Percentiles rank a stretch among this genome's conserved stretches.
Evolutionary conservation across 2,888 invertebrate species (phyloP).

Genomic region (Chloroclystis v-ata): DNA sequence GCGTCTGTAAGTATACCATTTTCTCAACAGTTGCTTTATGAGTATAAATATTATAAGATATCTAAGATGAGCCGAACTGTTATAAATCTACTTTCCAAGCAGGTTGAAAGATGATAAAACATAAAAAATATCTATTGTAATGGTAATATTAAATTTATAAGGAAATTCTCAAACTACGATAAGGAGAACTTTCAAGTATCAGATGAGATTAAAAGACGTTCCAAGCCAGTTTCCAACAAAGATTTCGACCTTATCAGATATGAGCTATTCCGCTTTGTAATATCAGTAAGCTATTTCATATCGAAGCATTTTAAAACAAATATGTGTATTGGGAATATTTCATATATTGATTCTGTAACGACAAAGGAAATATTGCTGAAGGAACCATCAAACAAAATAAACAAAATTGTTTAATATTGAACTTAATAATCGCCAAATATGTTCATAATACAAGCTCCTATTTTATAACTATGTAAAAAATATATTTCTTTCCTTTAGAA

Average conservation of each 20-base stretch:
- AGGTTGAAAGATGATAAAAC: too few relatives aligned
- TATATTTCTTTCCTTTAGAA: too few relatives aligned
- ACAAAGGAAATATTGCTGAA: background rate
- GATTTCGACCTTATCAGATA: constrained; percentile 23
- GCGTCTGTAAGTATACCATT: too few relatives aligned
- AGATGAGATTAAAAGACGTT: constrained; percentile 29
- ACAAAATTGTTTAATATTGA: too few relatives aligned
- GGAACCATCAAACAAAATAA: background rate
- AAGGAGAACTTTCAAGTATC: constrained; percentile 9
- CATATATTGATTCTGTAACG: background rate
- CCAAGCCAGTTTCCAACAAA: constrained; percentile 22
- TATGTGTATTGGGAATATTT: background rate
- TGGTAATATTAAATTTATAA: constrained; percentile 16
- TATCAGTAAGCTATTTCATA: constrained; percentile 18
- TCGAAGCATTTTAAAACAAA: constrained; percentile 8
- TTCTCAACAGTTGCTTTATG: too few relatives aligned
- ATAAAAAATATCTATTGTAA: too few relatives aligned
- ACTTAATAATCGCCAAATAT: too few relatives aligned
- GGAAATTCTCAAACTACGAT: constrained; percentile 19
- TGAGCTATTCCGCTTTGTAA: constrained; percentile 23
- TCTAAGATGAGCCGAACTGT: too few relatives aligned
- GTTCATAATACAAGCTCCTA: too few relatives aligned
- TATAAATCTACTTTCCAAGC: too few relatives aligned
- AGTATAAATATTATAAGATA: too few relatives aligned
- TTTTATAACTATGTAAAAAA: too few relatives aligned